Evolutionary conservation across 2,113 vertebrate species (phyloP).

Genomic region (Eptatretus burgeri): DNA sequence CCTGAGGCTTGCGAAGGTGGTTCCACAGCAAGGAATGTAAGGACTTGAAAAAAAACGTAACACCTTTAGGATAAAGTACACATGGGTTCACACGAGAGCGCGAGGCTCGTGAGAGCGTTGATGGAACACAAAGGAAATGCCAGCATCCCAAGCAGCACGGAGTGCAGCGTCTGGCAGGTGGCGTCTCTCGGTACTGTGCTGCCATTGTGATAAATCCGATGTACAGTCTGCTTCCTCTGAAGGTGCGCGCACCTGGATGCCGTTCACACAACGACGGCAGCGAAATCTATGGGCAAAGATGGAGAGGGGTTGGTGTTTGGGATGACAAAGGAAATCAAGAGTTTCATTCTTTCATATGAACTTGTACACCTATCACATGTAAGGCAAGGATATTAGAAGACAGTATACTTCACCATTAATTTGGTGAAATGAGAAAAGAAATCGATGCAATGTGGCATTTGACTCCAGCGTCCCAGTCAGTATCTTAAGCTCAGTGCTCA

Average conservation of each 20-base stretch:
- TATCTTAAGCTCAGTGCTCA: too few relatives aligned
- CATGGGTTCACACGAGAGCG: slow-evolving; percentile 1
- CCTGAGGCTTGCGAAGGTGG: too few relatives aligned
- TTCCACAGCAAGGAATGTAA: neutral
- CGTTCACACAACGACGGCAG: slow-evolving; percentile 55
- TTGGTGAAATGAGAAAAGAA: too few relatives aligned
- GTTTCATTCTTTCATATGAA: too few relatives aligned
- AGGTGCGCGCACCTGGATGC: slow-evolving; percentile 35
- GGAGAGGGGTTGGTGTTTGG: neutral
- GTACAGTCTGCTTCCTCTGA: slow-evolving; percentile 43
- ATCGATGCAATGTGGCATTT: too few relatives aligned
- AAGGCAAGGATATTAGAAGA: too few relatives aligned
- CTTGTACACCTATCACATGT: too few relatives aligned
- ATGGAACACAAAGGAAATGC: slow-evolving; percentile 60
- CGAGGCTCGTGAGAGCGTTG: slow-evolving; percentile 47
- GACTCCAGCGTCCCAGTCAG: too few relatives aligned
- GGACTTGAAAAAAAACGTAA: neutral
- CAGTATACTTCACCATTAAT: too few relatives aligned
- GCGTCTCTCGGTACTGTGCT: slow-evolving; percentile 44
- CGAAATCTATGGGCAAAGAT: slow-evolving; percentile 27
- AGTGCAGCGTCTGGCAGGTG: slow-evolving; percentile 47
- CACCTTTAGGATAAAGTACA: neutral
- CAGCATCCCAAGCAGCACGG: slow-evolving; percentile 46
- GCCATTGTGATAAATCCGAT: slow-evolving; percentile 64
- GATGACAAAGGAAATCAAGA: too few relatives aligned